Base-by-base conservation (phyloP, 2,888 invertebrate species). In the Luperina testacea region DNA sequence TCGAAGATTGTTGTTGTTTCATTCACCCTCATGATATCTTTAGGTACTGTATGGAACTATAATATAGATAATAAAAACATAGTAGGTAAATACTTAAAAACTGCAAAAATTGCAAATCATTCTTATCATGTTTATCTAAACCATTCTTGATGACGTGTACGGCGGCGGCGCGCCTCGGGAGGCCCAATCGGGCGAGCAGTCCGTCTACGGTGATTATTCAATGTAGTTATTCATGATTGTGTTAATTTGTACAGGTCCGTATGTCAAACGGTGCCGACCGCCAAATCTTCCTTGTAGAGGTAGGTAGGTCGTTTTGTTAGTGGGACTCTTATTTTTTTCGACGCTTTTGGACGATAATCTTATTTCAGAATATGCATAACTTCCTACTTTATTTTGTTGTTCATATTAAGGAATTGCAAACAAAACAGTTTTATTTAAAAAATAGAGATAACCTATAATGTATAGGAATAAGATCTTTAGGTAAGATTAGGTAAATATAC, bases 181-280 rank as follows among this genome's bases (percentile, higher is more conserved):
- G 91, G 91, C 92, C 87, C 84, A 76, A 71, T 68, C 73, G 87
- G 92, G 91, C 85, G 78, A 78, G 42, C 69, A 70, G 59, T 83
- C 83, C 77, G 83, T 82, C 76, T 82, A 75, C 48, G 85, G 76
- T 73, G 73, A 68, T 76, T 76, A 73, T 78, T 78, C 74, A 74
- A 64, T 83, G 84, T 74, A 64, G 32, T 74, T 74, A 78, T 74
- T 83, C 78, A 79, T 72, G n/a, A n/a, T n/a, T n/a, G 48, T 78
- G 69, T 76, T 48, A 67, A 75, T 79, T 76, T 76, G 61, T 75
- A 67, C 69, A 32, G 61, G n/a, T 71, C 53, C 45, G 11, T 72
- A 45, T 53, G 64, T 71, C 32, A 71, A 80, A 27, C n/a, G 6
- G 68, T 42, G 63, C 15, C 53, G 38, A 48, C 45, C 20, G 32